Evolutionary conservation across 2,113 vertebrate species (phyloP).

Genomic region (Carettochelys insculpta): DNA sequence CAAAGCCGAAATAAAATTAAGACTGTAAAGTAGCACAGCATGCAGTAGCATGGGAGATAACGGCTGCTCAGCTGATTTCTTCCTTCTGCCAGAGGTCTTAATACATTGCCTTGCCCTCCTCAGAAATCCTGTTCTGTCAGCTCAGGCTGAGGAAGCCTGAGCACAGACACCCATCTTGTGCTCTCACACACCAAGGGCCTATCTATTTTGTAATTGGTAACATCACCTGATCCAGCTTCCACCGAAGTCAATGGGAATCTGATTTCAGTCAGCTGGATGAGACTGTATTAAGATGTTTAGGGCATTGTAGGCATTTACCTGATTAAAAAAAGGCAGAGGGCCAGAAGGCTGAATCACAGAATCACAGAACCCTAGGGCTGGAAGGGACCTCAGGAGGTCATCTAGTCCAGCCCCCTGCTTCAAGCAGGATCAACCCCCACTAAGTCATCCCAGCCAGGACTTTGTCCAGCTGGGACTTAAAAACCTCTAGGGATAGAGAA

Average conservation of each 20-base stretch:
- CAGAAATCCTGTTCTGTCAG: background rate
- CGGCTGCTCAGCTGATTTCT: background rate
- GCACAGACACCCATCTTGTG: background rate
- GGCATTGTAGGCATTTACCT: background rate
- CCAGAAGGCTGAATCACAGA: too few relatives aligned
- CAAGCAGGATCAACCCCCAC: too few relatives aligned
- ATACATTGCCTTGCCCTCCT: background rate
- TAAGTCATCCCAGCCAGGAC: too few relatives aligned
- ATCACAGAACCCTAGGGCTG: too few relatives aligned
- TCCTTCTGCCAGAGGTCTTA: background rate
- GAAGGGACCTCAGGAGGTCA: too few relatives aligned
- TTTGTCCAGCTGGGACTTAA: too few relatives aligned
- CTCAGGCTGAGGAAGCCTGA: background rate
- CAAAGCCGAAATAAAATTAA: background rate
- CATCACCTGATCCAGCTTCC: background rate
- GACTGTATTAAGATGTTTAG: background rate
- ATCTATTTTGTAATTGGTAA: background rate
- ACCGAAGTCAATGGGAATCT: background rate
- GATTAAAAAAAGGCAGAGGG: background rate
- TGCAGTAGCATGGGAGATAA: background rate
- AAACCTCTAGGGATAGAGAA: too few relatives aligned
- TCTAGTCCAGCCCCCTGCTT: too few relatives aligned
- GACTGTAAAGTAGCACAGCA: background rate
- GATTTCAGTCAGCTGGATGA: background rate
- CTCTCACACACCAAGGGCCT: background rate